phyloP scores from a whole-genome alignment of 2,888 invertebrate species.

The Psylliodes chrysocephalus region DNA sequence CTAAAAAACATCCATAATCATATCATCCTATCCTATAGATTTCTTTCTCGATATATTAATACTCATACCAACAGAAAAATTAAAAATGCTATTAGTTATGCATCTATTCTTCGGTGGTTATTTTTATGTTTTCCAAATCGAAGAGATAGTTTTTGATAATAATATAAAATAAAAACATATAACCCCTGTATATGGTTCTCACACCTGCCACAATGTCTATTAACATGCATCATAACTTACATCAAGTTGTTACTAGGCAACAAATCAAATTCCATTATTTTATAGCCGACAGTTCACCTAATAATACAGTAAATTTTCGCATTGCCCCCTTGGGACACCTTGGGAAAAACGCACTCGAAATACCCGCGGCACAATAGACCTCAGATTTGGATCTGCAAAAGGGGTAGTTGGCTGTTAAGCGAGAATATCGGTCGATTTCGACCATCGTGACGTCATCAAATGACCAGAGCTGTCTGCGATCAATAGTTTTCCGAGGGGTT shows the following conservation, averaged over 20 bases:
- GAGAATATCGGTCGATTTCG: conserved; percentile 58
- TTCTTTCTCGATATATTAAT: no score
- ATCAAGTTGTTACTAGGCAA: conserved; percentile 33
- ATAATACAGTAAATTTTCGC: conserved; percentile 12
- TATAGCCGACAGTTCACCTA: conserved; percentile 16
- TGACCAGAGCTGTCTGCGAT: conserved; percentile 59
- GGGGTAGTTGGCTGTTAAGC: conserved; percentile 43
- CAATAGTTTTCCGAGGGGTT: conserved; percentile 60
- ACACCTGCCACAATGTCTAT: conserved; percentile 10
- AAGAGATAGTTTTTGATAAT: no score
- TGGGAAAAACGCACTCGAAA: conserved; percentile 27
- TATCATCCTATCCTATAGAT: no score
- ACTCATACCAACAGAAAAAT: no score
- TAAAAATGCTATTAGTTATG: no score
- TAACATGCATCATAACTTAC: conserved; percentile 33
- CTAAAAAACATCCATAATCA: no score
- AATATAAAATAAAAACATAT: no score
- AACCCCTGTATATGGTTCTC: no score
- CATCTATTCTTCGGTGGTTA: no score
- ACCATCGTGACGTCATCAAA: conserved; percentile 62
- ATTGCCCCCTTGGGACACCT: conserved; percentile 22
- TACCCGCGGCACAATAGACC: conserved; percentile 36
- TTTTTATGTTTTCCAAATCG: no score
- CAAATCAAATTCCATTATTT: conserved; percentile 35
- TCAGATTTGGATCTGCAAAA: conserved; percentile 49